phyloP scores from a whole-genome alignment of 2,797 vertebrate genomes.

The Chiropotes sagulatus region DNA sequence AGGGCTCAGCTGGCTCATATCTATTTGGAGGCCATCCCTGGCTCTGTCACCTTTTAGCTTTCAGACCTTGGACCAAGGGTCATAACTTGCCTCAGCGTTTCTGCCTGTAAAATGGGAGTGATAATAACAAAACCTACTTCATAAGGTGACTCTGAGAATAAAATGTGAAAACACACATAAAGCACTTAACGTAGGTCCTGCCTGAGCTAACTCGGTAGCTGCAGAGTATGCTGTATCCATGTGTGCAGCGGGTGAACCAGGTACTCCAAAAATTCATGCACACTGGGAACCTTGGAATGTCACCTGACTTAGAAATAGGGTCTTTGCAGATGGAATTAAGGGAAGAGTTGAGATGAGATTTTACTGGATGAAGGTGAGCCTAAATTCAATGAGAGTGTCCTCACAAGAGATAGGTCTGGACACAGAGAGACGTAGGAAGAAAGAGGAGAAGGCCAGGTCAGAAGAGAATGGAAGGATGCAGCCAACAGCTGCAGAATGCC shows the following conservation, averaged over 20 bases:
- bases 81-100: background rate
- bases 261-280: rapidly evolving
- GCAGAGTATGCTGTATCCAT: rapidly evolving
- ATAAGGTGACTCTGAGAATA: background rate
- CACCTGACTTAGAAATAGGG: background rate
- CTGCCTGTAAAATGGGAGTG: too few relatives aligned
- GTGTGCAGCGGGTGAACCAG: rapidly evolving
- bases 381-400: too few relatives aligned
- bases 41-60: background rate
- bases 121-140: rapidly evolving
- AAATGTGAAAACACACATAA: background rate
- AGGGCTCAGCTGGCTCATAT: background rate
- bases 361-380: rapidly evolving
- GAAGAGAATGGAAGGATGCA: rapidly evolving
- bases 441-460: background rate
- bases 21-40: background rate
- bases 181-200: rapidly evolving
- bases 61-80: too few relatives aligned
- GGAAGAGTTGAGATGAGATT: background rate
- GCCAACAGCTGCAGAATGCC: rapidly evolving
- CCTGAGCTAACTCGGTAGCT: rapidly evolving
- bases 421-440: background rate
- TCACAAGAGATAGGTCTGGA: background rate
- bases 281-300: background rate
- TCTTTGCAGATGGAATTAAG: background rate